Base-by-base conservation (phyloP, 1,140 invertebrate genomes). In the Cyrtorhinus lividipennis region DNA sequence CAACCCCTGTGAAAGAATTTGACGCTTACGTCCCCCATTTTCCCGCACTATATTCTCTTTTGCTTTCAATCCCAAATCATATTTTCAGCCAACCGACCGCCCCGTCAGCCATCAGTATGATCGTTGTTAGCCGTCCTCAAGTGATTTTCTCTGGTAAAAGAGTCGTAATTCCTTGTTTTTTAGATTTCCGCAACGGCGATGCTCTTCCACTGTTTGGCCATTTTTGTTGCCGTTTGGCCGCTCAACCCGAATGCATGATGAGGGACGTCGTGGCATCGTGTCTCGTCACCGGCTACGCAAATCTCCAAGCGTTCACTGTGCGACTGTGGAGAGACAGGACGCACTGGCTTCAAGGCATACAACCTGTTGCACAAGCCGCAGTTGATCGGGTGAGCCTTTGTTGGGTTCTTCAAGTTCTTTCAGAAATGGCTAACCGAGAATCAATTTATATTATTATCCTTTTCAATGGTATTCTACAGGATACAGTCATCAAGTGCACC, bases 141-240 rank as follows among this genome's bases (percentile, higher is more conserved):
- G n/a, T n/a, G n/a, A n/a, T n/a, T n/a, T n/a, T n/a, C n/a, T n/a
- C n/a, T n/a, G n/a, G n/a, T n/a, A n/a, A n/a, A n/a, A n/a, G n/a
- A n/a, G n/a, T n/a, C n/a, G n/a, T n/a, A n/a, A n/a, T n/a, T n/a
- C n/a, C n/a, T n/a, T 63, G 38, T n/a, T 64, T 68, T 70, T 23
- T 68, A 79, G 80, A 80, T 61, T 78, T 77, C 61, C 76, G 76
- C 60, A 73, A 73, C 61, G 59, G 64, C 20, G 74, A 78, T 62
- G 75, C 80, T 65, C 72, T 87, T 62, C 84, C 85, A 18, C 70
- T 87, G 22, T 87, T 87, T 71, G 85, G 84, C 10, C 82, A 86
- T 68, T 86, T 86, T 69, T 87, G 85, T 68, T 86, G 83, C 72
- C 80, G 83, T 53, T 72, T 87, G 38, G 83, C 83, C 2, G 81